Evolutionary conservation across 2,113 vertebrate species (phyloP).

Genomic region (Okapia johnstoni): DNA sequence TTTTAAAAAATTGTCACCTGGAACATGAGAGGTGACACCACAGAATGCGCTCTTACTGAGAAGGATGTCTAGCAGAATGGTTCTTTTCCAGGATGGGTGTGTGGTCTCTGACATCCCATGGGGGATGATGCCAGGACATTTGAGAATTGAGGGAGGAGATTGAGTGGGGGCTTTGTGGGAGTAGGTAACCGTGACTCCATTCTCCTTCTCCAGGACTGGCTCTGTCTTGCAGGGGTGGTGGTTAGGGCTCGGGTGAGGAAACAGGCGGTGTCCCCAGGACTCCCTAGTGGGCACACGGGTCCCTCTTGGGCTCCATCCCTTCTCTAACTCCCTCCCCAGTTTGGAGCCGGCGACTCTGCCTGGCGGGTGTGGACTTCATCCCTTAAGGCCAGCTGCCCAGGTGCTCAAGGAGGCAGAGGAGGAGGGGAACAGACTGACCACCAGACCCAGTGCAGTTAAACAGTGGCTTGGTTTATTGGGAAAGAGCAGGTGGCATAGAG

Average conservation of each 20-base stretch:
- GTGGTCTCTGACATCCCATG: not conserved
- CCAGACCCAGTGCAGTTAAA: not conserved
- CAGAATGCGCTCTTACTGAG: not conserved
- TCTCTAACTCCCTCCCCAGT: not conserved
- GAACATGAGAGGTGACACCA: not conserved
- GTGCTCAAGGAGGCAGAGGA: not conserved
- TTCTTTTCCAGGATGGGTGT: not conserved
- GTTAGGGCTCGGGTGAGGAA: rapidly evolving
- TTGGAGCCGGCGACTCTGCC: not conserved
- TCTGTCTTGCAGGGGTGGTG: not conserved
- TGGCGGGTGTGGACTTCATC: not conserved
- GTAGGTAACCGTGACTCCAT: not conserved
- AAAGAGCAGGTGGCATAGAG: not conserved
- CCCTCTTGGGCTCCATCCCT: not conserved
- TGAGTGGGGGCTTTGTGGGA: not conserved
- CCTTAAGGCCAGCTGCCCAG: not conserved
- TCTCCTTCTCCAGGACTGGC: not conserved
- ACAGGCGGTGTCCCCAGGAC: not conserved
- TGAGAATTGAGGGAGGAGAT: not conserved
- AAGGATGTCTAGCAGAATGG: too few relatives aligned
- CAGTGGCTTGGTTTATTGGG: not conserved
- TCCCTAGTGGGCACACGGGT: not conserved
- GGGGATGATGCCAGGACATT: not conserved
- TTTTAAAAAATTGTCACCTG: not conserved
- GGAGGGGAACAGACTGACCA: not conserved